These are phyloP conservation scores for Hecatera dysodea DNA, from an alignment of 2,888 invertebrate genomes.

Conservation along the genomic window DNA sequence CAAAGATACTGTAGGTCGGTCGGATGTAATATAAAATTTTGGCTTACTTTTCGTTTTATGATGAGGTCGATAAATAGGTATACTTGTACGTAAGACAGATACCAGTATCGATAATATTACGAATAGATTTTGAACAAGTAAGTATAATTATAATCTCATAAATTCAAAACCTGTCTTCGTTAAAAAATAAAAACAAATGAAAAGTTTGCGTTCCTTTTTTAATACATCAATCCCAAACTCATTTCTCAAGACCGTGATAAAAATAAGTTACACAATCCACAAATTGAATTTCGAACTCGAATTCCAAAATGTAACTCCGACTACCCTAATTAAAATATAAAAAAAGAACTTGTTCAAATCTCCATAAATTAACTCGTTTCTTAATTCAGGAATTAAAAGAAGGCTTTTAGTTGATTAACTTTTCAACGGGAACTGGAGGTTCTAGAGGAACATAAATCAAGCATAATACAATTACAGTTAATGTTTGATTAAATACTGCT, in stretches of 20 bases:
- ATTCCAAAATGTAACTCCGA: conserved; percentile 49
- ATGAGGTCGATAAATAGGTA: conserved; percentile 23
- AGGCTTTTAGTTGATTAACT: conserved; percentile 89
- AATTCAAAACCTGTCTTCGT: neutral
- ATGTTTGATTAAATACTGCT: conserved; percentile 80
- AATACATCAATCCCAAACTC: conserved; percentile 38
- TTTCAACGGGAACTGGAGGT: conserved; percentile 85
- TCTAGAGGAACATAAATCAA: conserved; percentile 86
- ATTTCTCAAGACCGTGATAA: conserved; percentile 17
- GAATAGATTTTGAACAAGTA: neutral
- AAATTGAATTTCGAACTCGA: conserved; percentile 54
- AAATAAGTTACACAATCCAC: conserved; percentile 36
- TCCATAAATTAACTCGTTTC: conserved; percentile 86
- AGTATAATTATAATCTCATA: no score
- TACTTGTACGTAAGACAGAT: neutral
- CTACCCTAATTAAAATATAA: conserved; percentile 79
- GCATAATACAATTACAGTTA: conserved; percentile 85
- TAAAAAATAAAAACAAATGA: conserved; percentile 1
- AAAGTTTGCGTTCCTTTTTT: conserved; percentile 15
- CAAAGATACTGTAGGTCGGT: conserved; percentile 35
- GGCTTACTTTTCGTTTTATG: conserved; percentile 24
- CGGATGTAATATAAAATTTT: conserved; percentile 36
- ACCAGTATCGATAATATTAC: neutral
- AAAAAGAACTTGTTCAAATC: conserved; percentile 79
- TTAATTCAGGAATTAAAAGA: conserved; percentile 82